A percentile compares a stretch with the other conserved stretches of the same genome.
Conservation (phyloP, 1,140 invertebrate genomes). For the Drosophila tropicalis region DNA sequence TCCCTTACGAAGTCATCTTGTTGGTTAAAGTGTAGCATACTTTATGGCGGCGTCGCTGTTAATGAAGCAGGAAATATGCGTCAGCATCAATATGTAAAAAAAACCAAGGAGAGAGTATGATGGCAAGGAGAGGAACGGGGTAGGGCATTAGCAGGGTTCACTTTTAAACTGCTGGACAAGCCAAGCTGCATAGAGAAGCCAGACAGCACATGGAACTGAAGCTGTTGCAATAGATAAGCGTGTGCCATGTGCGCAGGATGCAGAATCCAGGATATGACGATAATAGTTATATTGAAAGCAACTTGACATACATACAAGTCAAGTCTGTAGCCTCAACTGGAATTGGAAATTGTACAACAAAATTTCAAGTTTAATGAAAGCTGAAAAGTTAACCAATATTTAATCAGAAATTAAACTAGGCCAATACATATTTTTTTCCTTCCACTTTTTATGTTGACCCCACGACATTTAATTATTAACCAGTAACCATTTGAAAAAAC, state of each 20-base stretch:
- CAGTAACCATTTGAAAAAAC: too few relatives aligned
- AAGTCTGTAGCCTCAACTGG: constrained; percentile 1
- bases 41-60: constrained; percentile 63
- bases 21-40: constrained; percentile 57
- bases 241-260: constrained; percentile 31
- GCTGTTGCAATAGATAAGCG: constrained; percentile 37
- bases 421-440: too few relatives aligned
- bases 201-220: not conserved
- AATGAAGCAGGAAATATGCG: constrained; percentile 79
- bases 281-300: constrained; percentile 23
- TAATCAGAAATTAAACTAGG: too few relatives aligned
- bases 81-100: constrained; percentile 67
- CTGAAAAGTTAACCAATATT: too few relatives aligned
- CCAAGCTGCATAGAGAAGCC: constrained; percentile 30
- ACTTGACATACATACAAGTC: constrained; percentile 20
- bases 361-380: too few relatives aligned
- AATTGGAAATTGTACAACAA: not conserved
- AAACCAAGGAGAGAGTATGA: not conserved
- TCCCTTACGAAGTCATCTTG: constrained; percentile 3
- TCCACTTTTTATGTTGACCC: too few relatives aligned
- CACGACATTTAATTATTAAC: too few relatives aligned
- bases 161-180: constrained; percentile 43
- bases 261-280: not conserved
- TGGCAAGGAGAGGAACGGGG: not conserved
- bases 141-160: constrained; percentile 28